These are phyloP conservation scores for Acanthochromis polyacanthus DNA, from an alignment of 2,113 vertebrate genomes.

Conservation along the genomic window DNA sequence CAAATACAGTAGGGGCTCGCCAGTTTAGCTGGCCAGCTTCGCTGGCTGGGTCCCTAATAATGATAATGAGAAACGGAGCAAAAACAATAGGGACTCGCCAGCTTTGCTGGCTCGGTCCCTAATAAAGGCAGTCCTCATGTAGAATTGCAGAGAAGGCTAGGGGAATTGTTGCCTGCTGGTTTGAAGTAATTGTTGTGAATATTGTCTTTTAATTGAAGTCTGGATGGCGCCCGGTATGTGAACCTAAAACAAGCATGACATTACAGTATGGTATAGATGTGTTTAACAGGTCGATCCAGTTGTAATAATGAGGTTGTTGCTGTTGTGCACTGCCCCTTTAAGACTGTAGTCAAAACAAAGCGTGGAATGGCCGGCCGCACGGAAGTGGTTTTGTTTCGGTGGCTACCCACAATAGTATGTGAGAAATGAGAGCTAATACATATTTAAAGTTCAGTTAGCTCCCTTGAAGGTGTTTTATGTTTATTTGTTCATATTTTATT, in stretches of 20 bases:
- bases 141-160: too few relatives aligned
- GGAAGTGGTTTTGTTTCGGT: constrained; percentile 73
- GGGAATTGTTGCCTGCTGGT: too few relatives aligned
- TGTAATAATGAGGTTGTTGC: background rate
- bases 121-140: too few relatives aligned
- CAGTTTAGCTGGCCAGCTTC: too few relatives aligned
- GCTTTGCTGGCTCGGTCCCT: too few relatives aligned
- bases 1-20: too few relatives aligned
- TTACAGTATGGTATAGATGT: background rate
- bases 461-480: background rate
- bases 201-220: too few relatives aligned
- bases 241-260: background rate
- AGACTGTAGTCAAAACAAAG: constrained; percentile 82
- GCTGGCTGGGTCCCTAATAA: too few relatives aligned
- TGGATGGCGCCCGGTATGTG: too few relatives aligned
- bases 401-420: constrained; percentile 22
- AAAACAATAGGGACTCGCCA: too few relatives aligned
- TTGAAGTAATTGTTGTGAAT: too few relatives aligned
- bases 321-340: constrained; percentile 72
- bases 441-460: constrained; percentile 37
- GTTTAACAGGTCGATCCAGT: background rate
- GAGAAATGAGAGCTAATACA: constrained; percentile 57
- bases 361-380: constrained; percentile 66
- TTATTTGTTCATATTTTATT: background rate
- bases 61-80: too few relatives aligned